Evolutionary conservation across 2,797 vertebrate species (phyloP).

Genomic region (Pseudochaenichthys georgianus): DNA sequence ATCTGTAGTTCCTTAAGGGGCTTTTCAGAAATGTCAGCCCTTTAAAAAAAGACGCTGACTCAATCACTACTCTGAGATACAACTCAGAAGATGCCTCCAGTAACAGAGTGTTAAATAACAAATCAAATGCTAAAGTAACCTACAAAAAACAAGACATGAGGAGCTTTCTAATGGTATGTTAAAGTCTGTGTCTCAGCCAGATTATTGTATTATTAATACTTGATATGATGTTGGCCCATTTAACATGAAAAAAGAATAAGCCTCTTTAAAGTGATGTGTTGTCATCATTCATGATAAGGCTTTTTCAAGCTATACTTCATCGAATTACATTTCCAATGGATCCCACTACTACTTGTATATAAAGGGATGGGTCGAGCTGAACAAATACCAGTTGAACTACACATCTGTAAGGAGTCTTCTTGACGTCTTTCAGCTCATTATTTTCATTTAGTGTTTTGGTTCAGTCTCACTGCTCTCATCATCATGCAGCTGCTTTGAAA

Average conservation of each 20-base stretch:
- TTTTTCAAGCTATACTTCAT: background rate
- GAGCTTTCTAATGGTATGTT: background rate
- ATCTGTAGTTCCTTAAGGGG: background rate
- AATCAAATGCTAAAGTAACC: slow-evolving; percentile 8
- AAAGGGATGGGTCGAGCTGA: background rate
- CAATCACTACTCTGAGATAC: background rate
- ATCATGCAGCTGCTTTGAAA: background rate
- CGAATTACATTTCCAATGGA: background rate
- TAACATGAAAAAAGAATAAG: background rate
- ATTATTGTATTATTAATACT: background rate
- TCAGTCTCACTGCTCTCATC: background rate
- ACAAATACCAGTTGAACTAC: background rate
- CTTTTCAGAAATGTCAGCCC: background rate
- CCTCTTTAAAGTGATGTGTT: background rate
- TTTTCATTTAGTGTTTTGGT: background rate
- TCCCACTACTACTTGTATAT: background rate
- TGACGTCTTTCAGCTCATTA: background rate
- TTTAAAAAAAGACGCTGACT: background rate
- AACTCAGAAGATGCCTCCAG: background rate
- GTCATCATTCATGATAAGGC: background rate
- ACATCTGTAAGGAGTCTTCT: background rate
- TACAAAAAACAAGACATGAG: slow-evolving; percentile 1
- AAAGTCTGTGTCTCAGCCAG: background rate
- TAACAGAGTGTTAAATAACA: slow-evolving; percentile 2
- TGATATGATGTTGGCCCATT: background rate